phyloP scores from a whole-genome alignment of 1,140 invertebrate genomes.

The Zaprionus taronus region DNA sequence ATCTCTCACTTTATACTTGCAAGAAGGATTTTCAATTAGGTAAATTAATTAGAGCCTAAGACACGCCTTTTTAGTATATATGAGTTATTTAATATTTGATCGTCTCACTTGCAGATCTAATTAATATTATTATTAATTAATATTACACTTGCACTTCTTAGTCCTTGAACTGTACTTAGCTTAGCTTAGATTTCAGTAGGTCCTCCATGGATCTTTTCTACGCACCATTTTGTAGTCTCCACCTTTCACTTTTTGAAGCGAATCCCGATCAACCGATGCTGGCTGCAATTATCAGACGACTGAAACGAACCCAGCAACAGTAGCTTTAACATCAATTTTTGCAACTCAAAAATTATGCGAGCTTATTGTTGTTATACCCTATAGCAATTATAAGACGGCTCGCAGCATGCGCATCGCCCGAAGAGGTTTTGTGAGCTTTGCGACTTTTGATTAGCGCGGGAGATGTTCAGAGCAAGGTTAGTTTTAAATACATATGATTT shows the following conservation, averaged over 20 bases:
- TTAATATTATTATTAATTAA: too few species aligned
- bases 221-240: not conserved
- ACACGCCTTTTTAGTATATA: too few species aligned
- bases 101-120: too few species aligned
- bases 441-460: not conserved
- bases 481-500: not conserved
- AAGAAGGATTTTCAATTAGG: too few species aligned
- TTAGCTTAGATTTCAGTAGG: not conserved
- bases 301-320: constrained; percentile 7
- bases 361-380: constrained; percentile 5
- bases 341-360: constrained; percentile 2
- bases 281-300: constrained; percentile 7
- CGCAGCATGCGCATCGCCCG: not conserved
- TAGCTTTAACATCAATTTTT: constrained; percentile 8
- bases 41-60: not conserved
- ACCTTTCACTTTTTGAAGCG: not conserved
- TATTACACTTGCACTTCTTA: not conserved
- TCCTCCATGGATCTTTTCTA: not conserved
- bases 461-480: not conserved
- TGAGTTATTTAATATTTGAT: too few species aligned
- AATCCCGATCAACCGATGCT: constrained; percentile 3
- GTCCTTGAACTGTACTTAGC: not conserved
- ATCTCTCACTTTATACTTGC: not conserved
- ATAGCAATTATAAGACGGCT: not conserved
- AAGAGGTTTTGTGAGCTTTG: not conserved